phyloP scores from a whole-genome alignment of 1,140 invertebrate genomes.

The Drosophila ficusphila region DNA sequence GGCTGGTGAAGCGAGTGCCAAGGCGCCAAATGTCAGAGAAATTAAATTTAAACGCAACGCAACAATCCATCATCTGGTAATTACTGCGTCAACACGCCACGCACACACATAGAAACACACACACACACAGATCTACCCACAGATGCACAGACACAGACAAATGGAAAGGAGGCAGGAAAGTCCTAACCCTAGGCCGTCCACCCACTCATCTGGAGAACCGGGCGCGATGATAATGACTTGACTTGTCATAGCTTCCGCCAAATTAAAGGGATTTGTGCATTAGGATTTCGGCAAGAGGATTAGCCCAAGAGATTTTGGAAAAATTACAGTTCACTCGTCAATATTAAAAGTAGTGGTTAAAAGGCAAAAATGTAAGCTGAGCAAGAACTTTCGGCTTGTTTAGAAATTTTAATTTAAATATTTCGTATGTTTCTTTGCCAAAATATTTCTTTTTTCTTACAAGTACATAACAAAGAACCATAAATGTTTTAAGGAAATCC shows the following conservation, averaged over 20 bases:
- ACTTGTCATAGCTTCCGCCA: conserved; percentile 79
- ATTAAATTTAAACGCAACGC: conserved; percentile 83
- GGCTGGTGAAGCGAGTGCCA: conserved; percentile 54
- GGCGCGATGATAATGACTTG: conserved; percentile 72
- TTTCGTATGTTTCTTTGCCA: too few species aligned
- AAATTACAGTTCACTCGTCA: not conserved
- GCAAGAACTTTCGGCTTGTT: too few species aligned
- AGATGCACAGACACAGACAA: conserved; percentile 15
- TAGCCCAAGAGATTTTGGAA: not conserved
- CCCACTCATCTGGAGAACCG: conserved; percentile 20
- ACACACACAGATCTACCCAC: conserved; percentile 1
- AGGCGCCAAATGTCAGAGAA: conserved; percentile 79
- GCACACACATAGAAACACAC: conserved; percentile 28
- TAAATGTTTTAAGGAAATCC: not conserved
- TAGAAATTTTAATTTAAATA: too few species aligned
- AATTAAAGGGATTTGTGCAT: conserved; percentile 69
- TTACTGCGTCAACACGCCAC: conserved; percentile 81
- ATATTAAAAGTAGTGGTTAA: not conserved
- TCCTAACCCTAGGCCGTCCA: conserved; percentile 39
- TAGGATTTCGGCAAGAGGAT: conserved; percentile 26
- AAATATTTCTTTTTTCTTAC: too few species aligned
- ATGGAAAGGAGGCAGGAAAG: conserved; percentile 12
- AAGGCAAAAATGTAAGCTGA: too few species aligned
- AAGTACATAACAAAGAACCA: not conserved
- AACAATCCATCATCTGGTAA: conserved; percentile 82